A percentile compares a stretch with the other conserved stretches of the same genome.
phyloP scores from a whole-genome alignment of 2,797 vertebrate genomes.

The Poliocrania exsul region DNA sequence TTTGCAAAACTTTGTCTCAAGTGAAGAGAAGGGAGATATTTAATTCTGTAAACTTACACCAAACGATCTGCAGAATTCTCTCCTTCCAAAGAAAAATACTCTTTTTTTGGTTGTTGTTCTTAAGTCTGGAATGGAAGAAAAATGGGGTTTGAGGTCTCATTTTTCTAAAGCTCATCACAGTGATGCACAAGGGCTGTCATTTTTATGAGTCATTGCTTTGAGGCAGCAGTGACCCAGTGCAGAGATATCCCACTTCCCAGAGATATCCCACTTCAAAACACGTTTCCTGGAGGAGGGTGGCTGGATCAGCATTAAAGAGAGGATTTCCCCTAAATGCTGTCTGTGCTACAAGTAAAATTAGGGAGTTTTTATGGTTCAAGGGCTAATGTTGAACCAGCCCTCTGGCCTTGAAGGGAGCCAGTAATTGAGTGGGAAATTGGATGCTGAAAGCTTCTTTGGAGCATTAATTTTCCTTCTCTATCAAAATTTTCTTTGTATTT shows the following conservation, averaged over 20 bases:
- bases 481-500: not conserved
- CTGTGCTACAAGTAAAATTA: not conserved
- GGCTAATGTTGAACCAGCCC: not conserved
- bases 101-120: not conserved
- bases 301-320: slow-evolving; percentile 8
- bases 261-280: slow-evolving; percentile 2
- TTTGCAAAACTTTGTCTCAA: not conserved
- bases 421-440: not conserved
- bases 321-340: not conserved
- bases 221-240: not conserved
- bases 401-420: not conserved
- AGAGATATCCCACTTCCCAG: slow-evolving; percentile 18
- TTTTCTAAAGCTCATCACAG: not conserved
- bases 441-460: not conserved
- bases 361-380: not conserved
- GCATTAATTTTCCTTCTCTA: not conserved
- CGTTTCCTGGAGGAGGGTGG: not conserved
- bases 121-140: not conserved
- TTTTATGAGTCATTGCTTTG: slow-evolving; percentile 38
- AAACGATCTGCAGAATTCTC: not conserved
- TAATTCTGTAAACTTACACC: not conserved
- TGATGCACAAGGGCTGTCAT: not conserved
- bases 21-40: not conserved
- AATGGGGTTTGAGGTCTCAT: not conserved
- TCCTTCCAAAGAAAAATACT: not conserved